Evolutionary conservation across 1,140 invertebrate genomes (phyloP), one percentile per base, ranked within the genome.

Genomic region (Drosophila tristis): DNA sequence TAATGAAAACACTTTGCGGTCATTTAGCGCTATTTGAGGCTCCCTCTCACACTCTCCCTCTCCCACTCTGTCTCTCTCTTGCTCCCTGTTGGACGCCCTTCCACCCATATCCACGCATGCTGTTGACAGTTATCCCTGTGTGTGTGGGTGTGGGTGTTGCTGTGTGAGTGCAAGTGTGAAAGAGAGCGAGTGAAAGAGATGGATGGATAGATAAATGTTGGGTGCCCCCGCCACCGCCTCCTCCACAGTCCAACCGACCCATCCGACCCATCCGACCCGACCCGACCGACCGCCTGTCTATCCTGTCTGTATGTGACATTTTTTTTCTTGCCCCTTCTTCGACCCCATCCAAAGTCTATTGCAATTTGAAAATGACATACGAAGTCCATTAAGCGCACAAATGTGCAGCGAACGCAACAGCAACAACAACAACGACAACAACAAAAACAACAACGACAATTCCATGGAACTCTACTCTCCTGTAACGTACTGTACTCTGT

Each of bases 351-450:
- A 76, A 82, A 89, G 84, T 87, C 84, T 82, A 87, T 89, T 87
- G 84, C 84, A 87, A 87, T 87, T 87, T 89, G 84, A 87, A 87
- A 87, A 87, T 87, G 84, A 87, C 84, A 87, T 87, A 87, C 84
- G 84, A 87, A 87, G 84, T 87, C 84, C 84, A 87, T 87, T 87
- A 87, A 89, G 84, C 72, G 66, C 81, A 74, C 80, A 82, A 80
- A 78, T 78, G 75, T 78, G 62, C 78, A 81, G 59, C 66, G 50
- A 56, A 74, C 80, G 71, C 80, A 75, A 35, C 80, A 70, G 25
- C 64, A 58, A 13, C 65, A 71, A 71, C 67, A 20, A 2, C 20
- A 70, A 25, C 64, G 54, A 13, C 65, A 71, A 71, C 67, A 20
- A 2, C 20, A 70, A 25, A 57, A 20, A 2, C 20, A 70, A 25